Conservation (phyloP, 2,113 vertebrate species). For the Tautogolabrus adspersus region DNA sequence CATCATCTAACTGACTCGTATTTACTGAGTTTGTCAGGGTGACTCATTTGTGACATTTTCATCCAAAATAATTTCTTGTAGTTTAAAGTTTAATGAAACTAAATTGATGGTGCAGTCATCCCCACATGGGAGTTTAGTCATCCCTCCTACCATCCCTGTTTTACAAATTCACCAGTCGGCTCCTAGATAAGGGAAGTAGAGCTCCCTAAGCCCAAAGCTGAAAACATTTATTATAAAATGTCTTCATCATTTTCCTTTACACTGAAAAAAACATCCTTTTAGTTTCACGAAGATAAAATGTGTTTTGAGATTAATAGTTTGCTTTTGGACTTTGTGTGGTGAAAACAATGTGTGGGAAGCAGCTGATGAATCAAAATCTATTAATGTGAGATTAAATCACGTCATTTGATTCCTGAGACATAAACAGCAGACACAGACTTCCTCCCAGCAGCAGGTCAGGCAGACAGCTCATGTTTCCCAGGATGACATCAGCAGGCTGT, state of each 20-base stretch:
- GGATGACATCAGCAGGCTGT: constrained; percentile 23
- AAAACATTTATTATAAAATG: neutral
- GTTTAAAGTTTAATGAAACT: neutral
- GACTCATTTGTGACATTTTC: neutral
- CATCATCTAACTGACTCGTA: too few species aligned
- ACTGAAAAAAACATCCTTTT: neutral
- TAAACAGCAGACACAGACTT: constrained; percentile 23
- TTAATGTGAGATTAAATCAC: constrained; percentile 3
- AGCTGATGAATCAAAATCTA: constrained; percentile 5
- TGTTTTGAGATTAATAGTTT: constrained; percentile 6
- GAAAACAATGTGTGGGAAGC: constrained; percentile 1
- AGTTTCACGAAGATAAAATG: neutral
- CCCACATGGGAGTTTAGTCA: neutral
- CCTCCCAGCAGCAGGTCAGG: constrained; percentile 24
- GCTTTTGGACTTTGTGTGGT: constrained; percentile 21
- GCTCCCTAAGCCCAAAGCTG: neutral
- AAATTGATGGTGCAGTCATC: neutral
- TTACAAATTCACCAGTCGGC: neutral
- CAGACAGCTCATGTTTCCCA: constrained; percentile 32
- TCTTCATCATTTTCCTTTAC: neutral
- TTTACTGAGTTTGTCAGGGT: too few species aligned
- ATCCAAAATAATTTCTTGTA: neutral
- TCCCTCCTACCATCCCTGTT: neutral
- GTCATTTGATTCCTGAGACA: constrained; percentile 9
- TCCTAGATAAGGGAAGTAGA: neutral